These are phyloP conservation scores for mouse (Mus musculus) DNA, from an alignment of 2,113 vertebrate species.

Conservation along the genomic window DNA sequence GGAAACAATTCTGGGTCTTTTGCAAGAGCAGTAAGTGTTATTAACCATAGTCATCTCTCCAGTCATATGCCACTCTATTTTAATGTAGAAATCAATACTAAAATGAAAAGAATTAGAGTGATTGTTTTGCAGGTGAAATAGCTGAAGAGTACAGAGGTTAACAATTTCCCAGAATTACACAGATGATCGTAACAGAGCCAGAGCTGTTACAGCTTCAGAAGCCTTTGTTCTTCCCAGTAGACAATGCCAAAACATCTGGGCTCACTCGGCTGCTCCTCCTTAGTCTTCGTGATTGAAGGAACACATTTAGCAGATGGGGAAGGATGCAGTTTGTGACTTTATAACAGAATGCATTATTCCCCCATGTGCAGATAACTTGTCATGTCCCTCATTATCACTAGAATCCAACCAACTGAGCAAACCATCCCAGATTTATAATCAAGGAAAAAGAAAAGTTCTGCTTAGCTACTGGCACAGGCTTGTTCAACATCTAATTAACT, in stretches of 20 bases:
- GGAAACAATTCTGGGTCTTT: neutral
- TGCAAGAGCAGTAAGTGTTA: neutral
- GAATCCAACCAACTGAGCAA: conserved; percentile 61
- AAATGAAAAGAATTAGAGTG: neutral
- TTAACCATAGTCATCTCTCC: neutral
- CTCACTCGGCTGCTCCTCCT: conserved; percentile 1
- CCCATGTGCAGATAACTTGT: conserved; percentile 57
- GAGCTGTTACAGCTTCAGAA: neutral
- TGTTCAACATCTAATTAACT: conserved; percentile 59
- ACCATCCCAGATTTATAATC: conserved; percentile 55
- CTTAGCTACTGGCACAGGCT: conserved; percentile 1
- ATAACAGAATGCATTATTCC: conserved; percentile 27
- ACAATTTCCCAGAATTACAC: neutral
- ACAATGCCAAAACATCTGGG: conserved; percentile 45
- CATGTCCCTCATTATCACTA: conserved; percentile 64
- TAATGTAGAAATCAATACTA: neutral
- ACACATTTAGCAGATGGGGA: conserved; percentile 57
- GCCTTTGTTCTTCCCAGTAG: neutral
- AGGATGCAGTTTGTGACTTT: conserved; percentile 30
- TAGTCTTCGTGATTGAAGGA: conserved; percentile 46
- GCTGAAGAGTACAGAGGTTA: neutral
- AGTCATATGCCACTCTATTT: neutral
- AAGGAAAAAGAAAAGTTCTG: conserved; percentile 35
- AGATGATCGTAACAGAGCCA: neutral
- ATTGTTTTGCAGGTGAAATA: conserved; percentile 45